Conservation (phyloP, 2,888 invertebrate species). For the Litoditis marina region DNA sequence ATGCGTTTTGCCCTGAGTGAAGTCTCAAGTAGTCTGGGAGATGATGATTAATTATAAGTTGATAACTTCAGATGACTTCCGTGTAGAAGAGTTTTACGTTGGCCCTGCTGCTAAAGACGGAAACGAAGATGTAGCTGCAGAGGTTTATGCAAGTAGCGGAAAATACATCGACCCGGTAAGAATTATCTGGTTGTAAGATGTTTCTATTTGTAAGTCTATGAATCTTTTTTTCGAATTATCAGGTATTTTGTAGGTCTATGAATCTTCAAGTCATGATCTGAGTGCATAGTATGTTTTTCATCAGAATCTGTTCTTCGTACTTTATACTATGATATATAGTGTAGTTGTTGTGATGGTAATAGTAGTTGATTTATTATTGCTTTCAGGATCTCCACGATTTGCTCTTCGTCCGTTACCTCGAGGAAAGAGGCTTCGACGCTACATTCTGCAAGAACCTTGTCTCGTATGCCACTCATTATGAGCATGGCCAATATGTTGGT, state of each 20-base stretch:
- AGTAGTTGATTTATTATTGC: neutral
- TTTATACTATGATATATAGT: no score
- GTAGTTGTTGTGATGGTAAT: no score
- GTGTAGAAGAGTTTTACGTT: conserved; percentile 89
- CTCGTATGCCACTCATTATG: conserved; percentile 84
- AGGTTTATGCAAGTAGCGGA: conserved; percentile 82
- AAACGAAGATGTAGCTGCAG: conserved; percentile 81
- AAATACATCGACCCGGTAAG: conserved; percentile 90
- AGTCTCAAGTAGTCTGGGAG: neutral
- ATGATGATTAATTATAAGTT: no score
- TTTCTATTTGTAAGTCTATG: neutral
- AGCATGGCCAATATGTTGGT: conserved; percentile 85
- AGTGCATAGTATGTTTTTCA: no score
- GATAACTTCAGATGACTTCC: conserved; percentile 83
- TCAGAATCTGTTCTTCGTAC: no score
- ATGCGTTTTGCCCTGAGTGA: no score
- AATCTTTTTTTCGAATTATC: no score
- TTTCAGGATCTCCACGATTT: conserved; percentile 55
- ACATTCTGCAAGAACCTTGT: conserved; percentile 86
- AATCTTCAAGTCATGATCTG: no score
- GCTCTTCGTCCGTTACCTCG: conserved; percentile 82
- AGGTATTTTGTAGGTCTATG: conserved; percentile 1
- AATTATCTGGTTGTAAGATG: conserved; percentile 34
- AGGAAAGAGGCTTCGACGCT: conserved; percentile 90
- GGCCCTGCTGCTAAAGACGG: conserved; percentile 62